A percentile compares a stretch with the other conserved stretches of the same genome.
These are phyloP conservation scores for Microcebus tavaratra DNA, from an alignment of 2,113 vertebrate genomes.

Conservation along the genomic window DNA sequence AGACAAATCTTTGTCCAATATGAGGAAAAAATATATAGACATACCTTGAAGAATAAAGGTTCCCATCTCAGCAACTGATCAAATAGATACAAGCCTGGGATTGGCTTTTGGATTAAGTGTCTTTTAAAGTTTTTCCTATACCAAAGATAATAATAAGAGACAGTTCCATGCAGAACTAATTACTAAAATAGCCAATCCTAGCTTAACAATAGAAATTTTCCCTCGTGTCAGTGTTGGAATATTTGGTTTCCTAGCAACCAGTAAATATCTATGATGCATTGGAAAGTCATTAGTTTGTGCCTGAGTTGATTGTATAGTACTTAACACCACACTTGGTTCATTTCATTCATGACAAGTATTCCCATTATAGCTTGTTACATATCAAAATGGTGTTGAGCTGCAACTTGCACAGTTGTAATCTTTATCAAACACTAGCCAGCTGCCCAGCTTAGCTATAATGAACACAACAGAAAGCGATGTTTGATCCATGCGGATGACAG, in stretches of 20 bases:
- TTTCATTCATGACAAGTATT: constrained; percentile 27
- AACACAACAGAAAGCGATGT: not conserved
- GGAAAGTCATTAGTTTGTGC: constrained; percentile 52
- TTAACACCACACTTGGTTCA: not conserved
- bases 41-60: not conserved
- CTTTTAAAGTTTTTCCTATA: constrained; percentile 21
- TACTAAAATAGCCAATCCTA: constrained; percentile 24
- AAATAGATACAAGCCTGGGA: not conserved
- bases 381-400: not conserved
- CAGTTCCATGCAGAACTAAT: constrained; percentile 27
- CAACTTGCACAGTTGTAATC: not conserved
- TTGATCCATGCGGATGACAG: not conserved
- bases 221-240: constrained; percentile 31
- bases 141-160: not conserved
- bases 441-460: not conserved
- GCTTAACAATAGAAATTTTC: constrained; percentile 33
- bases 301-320: constrained; percentile 2
- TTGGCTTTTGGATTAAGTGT: not conserved
- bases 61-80: not conserved
- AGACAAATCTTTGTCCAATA: constrained; percentile 8
- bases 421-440: not conserved
- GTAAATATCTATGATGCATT: constrained; percentile 47
- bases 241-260: constrained; percentile 56
- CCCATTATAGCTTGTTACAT: not conserved
- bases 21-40: not conserved